Evolutionary conservation across 2,888 invertebrate genomes (phyloP), one percentile per base, ranked within the genome.

Genomic region (Noctua comes): DNA sequence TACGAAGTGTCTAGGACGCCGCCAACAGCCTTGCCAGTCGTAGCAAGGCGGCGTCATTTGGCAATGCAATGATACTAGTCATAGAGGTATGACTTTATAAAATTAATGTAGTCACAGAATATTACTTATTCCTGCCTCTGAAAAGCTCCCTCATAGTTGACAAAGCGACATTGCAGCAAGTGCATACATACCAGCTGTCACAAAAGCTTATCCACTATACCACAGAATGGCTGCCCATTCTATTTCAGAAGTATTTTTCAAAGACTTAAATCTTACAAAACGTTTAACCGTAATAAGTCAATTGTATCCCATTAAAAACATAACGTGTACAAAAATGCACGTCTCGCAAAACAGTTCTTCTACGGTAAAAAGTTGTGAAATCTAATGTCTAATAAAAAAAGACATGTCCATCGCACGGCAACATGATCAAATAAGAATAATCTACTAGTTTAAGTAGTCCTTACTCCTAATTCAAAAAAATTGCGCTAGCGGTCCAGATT

Each of bases 211-310:
- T 48, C 27, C 21, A 62, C 27, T 6, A 13, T 57, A 0, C 13
- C 27, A 6, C 21, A 24, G 3, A 68, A 24, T 31, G 24, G 31
- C 31, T 31, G 24, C 36, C 36, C 40, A 11, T 73, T 73, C 24
- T 40, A 75, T 36, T 36, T 21, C 31, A 59, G 16, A 62, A 62
- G n/a, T 24, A 48, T 48, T 48, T 48, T 62, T 11, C 36, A 40
- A 36, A 36, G 2, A 21, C 5, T 48, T 13, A 21, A 43, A 40
- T 40, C 24, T 57, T 57, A 7, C 57, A 48, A 68, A 40, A 77
- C 13, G 18, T 68, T 78, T 79, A 13, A 59, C 21, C 3, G 7
- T 43, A 66, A 21, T 43, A 81, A 11, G 43, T 62, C 36, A 73
- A 51, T 73, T 68, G 59, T 73, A 59, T 36, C 4, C 36, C 36